phyloP scores from a whole-genome alignment of 2,113 vertebrate species.

The Planiliza haematocheilus region DNA sequence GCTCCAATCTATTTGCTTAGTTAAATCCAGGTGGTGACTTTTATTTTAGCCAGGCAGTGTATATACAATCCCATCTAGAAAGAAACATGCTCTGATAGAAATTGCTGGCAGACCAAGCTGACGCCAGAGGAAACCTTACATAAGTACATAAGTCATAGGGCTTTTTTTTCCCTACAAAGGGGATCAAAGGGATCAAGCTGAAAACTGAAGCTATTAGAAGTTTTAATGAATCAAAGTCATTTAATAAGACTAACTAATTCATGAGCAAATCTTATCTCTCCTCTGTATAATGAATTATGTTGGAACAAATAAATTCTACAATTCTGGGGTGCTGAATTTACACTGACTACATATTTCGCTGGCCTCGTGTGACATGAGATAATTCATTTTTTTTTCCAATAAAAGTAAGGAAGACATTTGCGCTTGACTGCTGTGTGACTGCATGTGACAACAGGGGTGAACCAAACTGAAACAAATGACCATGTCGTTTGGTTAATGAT shows the following conservation, averaged over 20 bases:
- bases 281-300: constrained; percentile 50
- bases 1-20: too few species aligned
- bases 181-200: constrained; percentile 51
- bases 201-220: constrained; percentile 55
- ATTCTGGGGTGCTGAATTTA: too few species aligned
- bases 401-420: constrained; percentile 33
- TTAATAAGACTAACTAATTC: constrained; percentile 41
- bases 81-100: neutral
- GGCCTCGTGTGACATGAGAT: constrained; percentile 7
- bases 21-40: too few species aligned
- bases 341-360: constrained; percentile 16
- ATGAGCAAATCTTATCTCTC: constrained; percentile 48
- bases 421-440: constrained; percentile 40
- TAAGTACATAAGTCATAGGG: constrained; percentile 11
- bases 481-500: constrained; percentile 48
- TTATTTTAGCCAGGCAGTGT: too few species aligned
- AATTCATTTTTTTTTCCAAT: neutral
- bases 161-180: neutral
- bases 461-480: constrained; percentile 62
- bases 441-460: constrained; percentile 31
- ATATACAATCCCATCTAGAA: neutral
- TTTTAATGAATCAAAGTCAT: constrained; percentile 48
- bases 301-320: too few species aligned
- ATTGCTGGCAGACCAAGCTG: neutral
- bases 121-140: neutral